Percentiles rank a stretch among this genome's conserved stretches.
Evolutionary conservation across 2,113 vertebrate species (phyloP).

Genomic region (Sylvilagus bachmani): DNA sequence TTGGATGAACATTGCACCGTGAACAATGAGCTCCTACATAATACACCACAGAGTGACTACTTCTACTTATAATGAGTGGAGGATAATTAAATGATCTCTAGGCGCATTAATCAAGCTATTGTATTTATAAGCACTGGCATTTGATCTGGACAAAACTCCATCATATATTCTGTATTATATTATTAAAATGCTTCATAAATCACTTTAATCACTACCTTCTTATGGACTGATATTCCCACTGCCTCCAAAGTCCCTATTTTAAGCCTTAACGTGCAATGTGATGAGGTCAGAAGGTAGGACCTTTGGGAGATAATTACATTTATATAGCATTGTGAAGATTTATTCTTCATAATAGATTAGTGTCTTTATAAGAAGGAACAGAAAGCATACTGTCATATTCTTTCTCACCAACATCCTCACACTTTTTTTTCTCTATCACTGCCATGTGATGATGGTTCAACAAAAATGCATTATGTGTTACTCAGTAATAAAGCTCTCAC

Average conservation of each 20-base stretch:
- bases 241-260: background rate
- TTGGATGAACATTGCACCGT: background rate
- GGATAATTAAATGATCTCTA: background rate
- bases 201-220: background rate
- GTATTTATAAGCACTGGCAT: background rate
- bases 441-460: background rate
- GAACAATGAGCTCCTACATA: background rate
- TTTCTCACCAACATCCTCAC: background rate
- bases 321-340: background rate
- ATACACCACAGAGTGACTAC: background rate
- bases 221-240: background rate
- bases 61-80: background rate
- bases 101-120: background rate
- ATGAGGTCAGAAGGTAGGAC: background rate
- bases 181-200: background rate
- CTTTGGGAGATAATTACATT: background rate
- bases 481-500: background rate
- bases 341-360: background rate
- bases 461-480: background rate
- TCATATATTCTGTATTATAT: background rate
- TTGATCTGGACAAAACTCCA: background rate
- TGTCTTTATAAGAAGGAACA: background rate
- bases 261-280: background rate
- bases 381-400: too few relatives aligned
- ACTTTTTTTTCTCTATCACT: accelerated